Evolutionary conservation across 2,113 vertebrate genomes (phyloP), one percentile per base, ranked within the genome.

Genomic region (Anser brachyrhynchus): DNA sequence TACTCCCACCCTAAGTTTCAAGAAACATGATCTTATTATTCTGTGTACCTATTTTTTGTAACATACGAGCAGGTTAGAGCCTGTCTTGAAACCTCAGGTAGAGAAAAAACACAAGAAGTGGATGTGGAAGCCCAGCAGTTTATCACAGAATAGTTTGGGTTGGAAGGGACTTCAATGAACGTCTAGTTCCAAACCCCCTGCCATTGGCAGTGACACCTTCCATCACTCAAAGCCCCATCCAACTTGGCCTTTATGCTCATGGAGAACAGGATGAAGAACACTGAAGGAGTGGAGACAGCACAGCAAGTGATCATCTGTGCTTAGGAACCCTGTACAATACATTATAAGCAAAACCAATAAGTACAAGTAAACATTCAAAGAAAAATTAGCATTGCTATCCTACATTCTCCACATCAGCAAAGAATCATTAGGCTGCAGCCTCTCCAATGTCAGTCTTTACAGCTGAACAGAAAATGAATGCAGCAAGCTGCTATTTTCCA

Each of bases 321-420:
- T 21, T 19, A 46, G 33, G 15, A 7, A 22, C 8, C 21, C 39
- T 76, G 43, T 13, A 65, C 1, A 1, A 87, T 13, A 43, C 0
- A 0, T 8, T 12, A n/a, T 4, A 54, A 75, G 31, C 29, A 92
- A 72, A 64, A 39, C 18, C 16, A 51, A 19, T 28, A 65, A 78
- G 31, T 43, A 83, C 25, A 62, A 33, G 4, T 55, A 77, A 67
- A 52, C 21, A 51, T 10, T 18, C 23, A 54, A 44, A 71, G 31
- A 89, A 44, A 17, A 72, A 71, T 13, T 26, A 46, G 31, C 9
- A 39, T 5, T 11, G 44, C 46, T 49, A 41, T 17, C 6, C 21
- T 52, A 7, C 3, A 72, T 62, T 9, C 57, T 77, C 46, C 0
- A 1, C 9, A 29, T 5, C 23, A 72, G 26, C 11, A 25, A 73